A percentile compares a stretch with the other conserved stretches of the same genome.
Evolutionary conservation across 2,113 vertebrate species (phyloP).

Genomic region (Ailuropoda melanoleuca): DNA sequence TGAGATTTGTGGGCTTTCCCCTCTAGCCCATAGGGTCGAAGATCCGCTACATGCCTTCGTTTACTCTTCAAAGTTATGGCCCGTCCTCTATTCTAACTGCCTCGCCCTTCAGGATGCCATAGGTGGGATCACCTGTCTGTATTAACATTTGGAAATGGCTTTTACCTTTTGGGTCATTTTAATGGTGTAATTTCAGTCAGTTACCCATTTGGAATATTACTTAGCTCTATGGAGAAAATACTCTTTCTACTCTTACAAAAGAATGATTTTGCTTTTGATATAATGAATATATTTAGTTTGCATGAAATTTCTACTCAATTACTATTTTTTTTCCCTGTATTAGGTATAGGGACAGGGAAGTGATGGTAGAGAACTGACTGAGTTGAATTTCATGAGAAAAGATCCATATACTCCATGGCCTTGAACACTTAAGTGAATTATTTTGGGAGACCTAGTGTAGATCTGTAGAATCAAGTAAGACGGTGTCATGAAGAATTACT

Average conservation of each 20-base stretch:
- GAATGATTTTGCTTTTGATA: conserved; percentile 11
- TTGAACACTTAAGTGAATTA: background rate
- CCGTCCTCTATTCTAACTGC: conserved; percentile 12
- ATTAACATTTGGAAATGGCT: conserved; percentile 71
- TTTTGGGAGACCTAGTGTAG: background rate
- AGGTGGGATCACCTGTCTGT: conserved; percentile 26
- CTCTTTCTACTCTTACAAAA: background rate
- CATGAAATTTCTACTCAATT: background rate
- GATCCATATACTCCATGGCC: background rate
- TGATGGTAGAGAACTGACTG: background rate
- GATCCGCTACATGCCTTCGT: background rate
- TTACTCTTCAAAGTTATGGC: conserved; percentile 32
- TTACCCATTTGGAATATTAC: conserved; percentile 25
- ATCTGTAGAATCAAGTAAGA: background rate
- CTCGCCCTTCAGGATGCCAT: conserved; percentile 51
- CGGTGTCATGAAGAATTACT: background rate
- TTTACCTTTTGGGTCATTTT: conserved; percentile 61
- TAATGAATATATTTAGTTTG: conserved; percentile 2
- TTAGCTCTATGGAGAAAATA: background rate
- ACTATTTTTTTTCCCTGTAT: background rate
- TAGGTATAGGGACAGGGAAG: background rate
- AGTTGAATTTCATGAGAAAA: background rate
- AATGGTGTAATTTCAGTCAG: conserved; percentile 14
- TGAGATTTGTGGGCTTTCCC: conserved; percentile 41
- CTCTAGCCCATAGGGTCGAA: background rate